Evolutionary conservation across 2,113 vertebrate species (phyloP).

Genomic region (Mohoua ochrocephala): DNA sequence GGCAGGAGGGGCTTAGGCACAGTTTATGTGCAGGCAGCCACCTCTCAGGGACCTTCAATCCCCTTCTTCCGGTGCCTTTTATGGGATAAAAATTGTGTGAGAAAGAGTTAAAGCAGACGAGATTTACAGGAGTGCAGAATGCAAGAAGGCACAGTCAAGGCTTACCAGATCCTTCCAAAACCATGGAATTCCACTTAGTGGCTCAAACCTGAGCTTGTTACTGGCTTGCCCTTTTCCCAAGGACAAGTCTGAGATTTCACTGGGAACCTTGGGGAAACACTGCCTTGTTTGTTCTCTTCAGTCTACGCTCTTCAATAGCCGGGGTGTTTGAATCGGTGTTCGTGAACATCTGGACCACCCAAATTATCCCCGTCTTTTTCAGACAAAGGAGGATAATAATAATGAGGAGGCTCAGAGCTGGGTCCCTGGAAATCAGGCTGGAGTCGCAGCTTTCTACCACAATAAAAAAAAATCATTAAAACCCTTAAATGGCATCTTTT

Average conservation of each 20-base stretch:
- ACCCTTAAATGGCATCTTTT: conserved; percentile 21
- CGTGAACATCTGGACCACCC: background rate
- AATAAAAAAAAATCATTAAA: background rate
- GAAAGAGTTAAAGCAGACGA: background rate
- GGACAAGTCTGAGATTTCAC: background rate
- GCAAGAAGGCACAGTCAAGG: background rate
- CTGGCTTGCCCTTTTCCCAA: background rate
- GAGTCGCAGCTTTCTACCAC: background rate
- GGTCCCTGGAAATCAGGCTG: background rate
- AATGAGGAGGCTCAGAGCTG: background rate
- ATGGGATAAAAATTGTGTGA: background rate
- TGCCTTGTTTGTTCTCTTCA: background rate
- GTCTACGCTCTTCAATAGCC: background rate
- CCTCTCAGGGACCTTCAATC: background rate
- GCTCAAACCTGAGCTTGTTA: background rate
- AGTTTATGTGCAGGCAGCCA: background rate
- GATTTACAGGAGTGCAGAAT: background rate
- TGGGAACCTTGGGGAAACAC: background rate
- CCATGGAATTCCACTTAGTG: background rate
- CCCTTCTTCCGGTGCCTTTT: background rate
- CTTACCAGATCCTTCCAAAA: background rate
- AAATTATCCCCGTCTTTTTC: background rate
- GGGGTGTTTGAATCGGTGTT: background rate
- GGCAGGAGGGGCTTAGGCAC: background rate
- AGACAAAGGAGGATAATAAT: background rate